Evolutionary conservation across 2,797 vertebrate species (phyloP).

Genomic region (Australoheros facetus): DNA sequence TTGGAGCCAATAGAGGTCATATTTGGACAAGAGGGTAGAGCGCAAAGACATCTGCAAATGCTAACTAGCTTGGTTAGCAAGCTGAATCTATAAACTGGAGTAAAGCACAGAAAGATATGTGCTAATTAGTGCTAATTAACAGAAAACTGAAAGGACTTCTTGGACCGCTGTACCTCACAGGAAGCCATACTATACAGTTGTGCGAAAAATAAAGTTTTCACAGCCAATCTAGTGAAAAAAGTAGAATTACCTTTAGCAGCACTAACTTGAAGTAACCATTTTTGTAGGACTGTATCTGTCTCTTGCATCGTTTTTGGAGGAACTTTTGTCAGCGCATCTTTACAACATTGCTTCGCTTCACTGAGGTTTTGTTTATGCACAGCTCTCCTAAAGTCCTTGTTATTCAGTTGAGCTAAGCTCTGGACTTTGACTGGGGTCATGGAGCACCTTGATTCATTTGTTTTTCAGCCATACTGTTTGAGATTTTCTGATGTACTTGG

Average conservation of each 20-base stretch:
- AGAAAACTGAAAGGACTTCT: too few species aligned
- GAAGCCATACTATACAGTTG: too few species aligned
- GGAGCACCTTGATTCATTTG: background rate
- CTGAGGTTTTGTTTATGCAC: background rate
- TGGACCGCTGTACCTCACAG: too few species aligned
- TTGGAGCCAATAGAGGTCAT: background rate
- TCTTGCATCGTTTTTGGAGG: too few species aligned
- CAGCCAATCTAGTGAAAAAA: background rate
- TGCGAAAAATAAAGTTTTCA: rapidly evolving
- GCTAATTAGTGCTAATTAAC: too few species aligned
- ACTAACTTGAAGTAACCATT: background rate
- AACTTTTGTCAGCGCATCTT: background rate
- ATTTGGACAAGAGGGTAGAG: background rate
- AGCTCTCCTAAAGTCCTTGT: background rate
- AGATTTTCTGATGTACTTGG: background rate
- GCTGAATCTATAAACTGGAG: too few species aligned
- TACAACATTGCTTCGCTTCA: background rate
- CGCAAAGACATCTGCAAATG: too few species aligned
- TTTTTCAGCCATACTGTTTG: background rate
- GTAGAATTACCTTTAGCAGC: rapidly evolving
- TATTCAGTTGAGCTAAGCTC: background rate
- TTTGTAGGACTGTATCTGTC: background rate
- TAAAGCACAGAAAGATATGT: too few species aligned
- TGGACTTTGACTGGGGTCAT: background rate
- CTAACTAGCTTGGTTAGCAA: too few species aligned